Percentiles rank a stretch among this genome's conserved stretches.
Conservation (phyloP, 2,888 invertebrate genomes). For the Resseliella maxima region DNA sequence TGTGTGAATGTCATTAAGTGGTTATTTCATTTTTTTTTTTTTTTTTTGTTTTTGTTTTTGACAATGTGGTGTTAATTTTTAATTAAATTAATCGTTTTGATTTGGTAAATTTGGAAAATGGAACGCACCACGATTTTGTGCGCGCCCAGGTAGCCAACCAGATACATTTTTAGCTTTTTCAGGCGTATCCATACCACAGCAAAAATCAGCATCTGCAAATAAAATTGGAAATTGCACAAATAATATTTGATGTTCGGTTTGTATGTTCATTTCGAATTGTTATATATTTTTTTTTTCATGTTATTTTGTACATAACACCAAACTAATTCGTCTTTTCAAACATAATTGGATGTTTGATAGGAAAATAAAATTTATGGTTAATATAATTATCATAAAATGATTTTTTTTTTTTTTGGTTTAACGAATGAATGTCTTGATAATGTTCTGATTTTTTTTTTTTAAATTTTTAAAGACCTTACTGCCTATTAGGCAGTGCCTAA, state of each 20-base stretch:
- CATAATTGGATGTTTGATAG: neutral
- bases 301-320: neutral
- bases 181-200: constrained; percentile 85
- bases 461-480: no score
- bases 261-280: neutral
- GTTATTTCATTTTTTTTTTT: neutral
- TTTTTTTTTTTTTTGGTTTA: no score
- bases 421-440: no score
- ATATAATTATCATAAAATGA: no score
- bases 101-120: constrained; percentile 31
- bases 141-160: constrained; percentile 65
- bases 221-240: constrained; percentile 57
- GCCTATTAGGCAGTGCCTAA: no score
- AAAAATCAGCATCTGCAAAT: constrained; percentile 84
- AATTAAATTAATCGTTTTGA: constrained; percentile 8
- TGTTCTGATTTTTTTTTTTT: no score
- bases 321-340: constrained; percentile 28
- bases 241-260: constrained; percentile 21
- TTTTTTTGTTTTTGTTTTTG: neutral
- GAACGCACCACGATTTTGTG: constrained; percentile 67
- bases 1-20: constrained; percentile 6
- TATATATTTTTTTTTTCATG: neutral
- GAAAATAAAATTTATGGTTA: neutral
- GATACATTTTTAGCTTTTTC: constrained; percentile 78
- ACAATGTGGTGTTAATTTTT: neutral